These are phyloP conservation scores for Daktulosphaira vitifoliae DNA, from an alignment of 1,140 invertebrate genomes.

Conservation along the genomic window DNA sequence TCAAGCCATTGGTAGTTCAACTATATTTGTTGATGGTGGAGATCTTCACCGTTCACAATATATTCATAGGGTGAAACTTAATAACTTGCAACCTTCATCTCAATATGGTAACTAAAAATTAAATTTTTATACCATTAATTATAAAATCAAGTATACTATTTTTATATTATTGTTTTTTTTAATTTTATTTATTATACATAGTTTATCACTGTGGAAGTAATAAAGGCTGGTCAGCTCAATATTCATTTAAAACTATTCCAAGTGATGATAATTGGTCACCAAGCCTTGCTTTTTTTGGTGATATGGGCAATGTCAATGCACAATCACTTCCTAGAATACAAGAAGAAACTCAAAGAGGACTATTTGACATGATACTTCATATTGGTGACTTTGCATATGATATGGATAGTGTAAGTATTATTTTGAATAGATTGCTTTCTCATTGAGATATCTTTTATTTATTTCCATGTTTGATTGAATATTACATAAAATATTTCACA, in stretches of 20 bases:
- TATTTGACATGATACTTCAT: constrained; percentile 83
- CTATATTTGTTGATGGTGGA: constrained; percentile 73
- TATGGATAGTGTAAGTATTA: constrained; percentile 61
- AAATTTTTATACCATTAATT: neutral
- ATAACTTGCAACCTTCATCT: constrained; percentile 50
- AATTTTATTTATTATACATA: constrained; percentile 50
- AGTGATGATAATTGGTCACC: constrained; percentile 62
- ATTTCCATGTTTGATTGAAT: too few species aligned
- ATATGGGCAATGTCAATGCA: constrained; percentile 85
- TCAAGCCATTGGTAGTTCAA: constrained; percentile 51
- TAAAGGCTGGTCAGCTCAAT: constrained; percentile 68
- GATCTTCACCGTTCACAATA: constrained; percentile 56
- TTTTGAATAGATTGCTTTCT: too few species aligned
- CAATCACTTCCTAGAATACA: constrained; percentile 71
- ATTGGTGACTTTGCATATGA: constrained; percentile 96
- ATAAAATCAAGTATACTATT: neutral
- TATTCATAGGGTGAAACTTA: constrained; percentile 65
- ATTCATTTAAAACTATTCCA: constrained; percentile 62
- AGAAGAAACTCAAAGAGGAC: constrained; percentile 65
- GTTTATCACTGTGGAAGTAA: constrained; percentile 75
- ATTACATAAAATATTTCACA: too few species aligned
- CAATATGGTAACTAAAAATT: constrained; percentile 51
- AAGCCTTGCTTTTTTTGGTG: constrained; percentile 72
- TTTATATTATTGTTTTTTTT: constrained; percentile 44
- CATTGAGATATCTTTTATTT: too few species aligned